These are phyloP conservation scores for Cygnus atratus DNA, from an alignment of 2,113 vertebrate genomes.

Conservation along the genomic window DNA sequence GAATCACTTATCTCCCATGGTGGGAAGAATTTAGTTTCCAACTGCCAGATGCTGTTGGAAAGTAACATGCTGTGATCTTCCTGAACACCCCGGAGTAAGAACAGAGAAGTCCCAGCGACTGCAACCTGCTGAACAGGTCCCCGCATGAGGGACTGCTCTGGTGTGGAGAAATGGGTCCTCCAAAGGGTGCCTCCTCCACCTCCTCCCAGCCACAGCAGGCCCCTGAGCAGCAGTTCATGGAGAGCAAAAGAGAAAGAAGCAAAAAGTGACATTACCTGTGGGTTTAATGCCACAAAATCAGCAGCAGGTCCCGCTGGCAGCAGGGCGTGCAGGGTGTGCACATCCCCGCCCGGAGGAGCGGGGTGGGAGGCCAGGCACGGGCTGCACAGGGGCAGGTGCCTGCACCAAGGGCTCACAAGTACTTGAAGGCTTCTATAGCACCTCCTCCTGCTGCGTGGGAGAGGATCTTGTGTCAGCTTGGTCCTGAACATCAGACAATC, in stretches of 20 bases:
- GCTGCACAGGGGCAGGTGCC: neutral
- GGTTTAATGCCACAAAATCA: neutral
- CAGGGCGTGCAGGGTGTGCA: fast-evolving
- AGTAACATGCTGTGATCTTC: neutral
- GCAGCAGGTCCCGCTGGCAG: fast-evolving
- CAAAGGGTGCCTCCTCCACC: neutral
- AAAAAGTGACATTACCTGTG: neutral
- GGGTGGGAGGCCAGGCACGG: fast-evolving
- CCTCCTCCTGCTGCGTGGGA: neutral
- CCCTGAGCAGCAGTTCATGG: neutral
- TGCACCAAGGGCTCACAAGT: neutral
- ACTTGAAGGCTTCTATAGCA: neutral
- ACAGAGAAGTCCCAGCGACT: neutral
- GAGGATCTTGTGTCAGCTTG: neutral
- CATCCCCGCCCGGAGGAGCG: fast-evolving
- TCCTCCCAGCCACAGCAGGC: neutral
- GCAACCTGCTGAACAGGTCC: fast-evolving
- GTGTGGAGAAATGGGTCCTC: neutral
- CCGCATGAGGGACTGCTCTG: fast-evolving
- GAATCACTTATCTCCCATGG: fast-evolving
- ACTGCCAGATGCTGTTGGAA: neutral
- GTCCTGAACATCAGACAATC: neutral
- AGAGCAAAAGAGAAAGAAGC: neutral
- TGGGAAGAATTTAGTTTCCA: neutral
- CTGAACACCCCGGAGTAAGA: neutral